Evolutionary conservation across 2,797 vertebrate species (phyloP).

Genomic region (Pseudochromis fuscus): DNA sequence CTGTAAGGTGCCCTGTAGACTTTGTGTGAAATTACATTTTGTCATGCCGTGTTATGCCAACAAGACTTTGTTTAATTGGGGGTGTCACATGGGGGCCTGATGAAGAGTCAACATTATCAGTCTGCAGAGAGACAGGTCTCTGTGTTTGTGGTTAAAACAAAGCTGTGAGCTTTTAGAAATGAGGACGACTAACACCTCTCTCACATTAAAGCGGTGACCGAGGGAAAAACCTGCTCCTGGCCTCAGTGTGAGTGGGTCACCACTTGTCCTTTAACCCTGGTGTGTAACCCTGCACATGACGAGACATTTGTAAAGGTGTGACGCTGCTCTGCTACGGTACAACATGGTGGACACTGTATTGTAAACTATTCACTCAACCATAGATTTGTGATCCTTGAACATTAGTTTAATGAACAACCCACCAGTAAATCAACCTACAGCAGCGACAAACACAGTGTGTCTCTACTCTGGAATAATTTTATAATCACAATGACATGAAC

Average conservation of each 20-base stretch:
- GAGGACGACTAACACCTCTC: conserved; percentile 10
- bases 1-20: not conserved
- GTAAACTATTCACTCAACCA: too few relatives aligned
- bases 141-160: conserved; percentile 58
- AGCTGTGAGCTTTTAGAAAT: conserved; percentile 37
- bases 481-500: too few relatives aligned
- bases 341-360: not conserved
- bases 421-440: too few relatives aligned
- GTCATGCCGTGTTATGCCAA: conserved; percentile 38
- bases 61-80: conserved; percentile 41
- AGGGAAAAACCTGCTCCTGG: not conserved
- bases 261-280: not conserved
- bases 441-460: too few relatives aligned
- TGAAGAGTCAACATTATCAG: conserved; percentile 50
- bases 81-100: conserved; percentile 42
- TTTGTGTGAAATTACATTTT: conserved; percentile 13
- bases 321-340: not conserved
- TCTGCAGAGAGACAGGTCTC: conserved; percentile 24
- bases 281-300: not conserved
- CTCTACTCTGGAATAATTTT: too few relatives aligned
- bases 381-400: too few relatives aligned
- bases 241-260: conserved; percentile 12
- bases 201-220: conserved; percentile 18
- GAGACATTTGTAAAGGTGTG: not conserved
- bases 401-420: too few relatives aligned